Conservation (phyloP, 2,888 invertebrate genomes). For the Metellina segmentata region DNA sequence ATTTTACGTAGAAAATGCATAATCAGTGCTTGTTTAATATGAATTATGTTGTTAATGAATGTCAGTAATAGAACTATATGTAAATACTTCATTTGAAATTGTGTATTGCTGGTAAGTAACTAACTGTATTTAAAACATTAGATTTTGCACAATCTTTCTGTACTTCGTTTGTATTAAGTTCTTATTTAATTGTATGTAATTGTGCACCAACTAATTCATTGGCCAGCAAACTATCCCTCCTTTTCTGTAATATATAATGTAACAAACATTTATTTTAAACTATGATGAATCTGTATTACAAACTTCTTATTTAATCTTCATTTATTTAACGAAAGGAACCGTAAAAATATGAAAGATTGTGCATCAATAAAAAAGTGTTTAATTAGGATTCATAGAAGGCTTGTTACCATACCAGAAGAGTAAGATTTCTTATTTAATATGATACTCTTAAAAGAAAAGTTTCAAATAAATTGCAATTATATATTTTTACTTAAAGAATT, state of each 20-base stretch:
- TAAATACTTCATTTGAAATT: background rate
- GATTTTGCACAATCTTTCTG: background rate
- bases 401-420: no score
- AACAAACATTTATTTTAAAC: background rate
- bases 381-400: no score
- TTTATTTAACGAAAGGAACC: background rate
- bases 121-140: background rate
- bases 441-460: no score
- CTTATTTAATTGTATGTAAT: background rate
- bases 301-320: background rate
- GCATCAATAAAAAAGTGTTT: background rate
- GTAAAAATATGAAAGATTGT: background rate
- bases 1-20: background rate
- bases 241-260: no score
- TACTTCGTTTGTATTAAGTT: background rate
- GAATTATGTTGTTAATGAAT: background rate
- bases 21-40: background rate
- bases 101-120: no score
- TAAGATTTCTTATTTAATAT: no score
- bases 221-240: slow-evolving; percentile 21
- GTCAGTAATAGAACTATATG: background rate
- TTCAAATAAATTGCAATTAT: no score
- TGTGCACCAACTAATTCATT: background rate
- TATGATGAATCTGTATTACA: background rate
- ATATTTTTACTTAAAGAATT: no score